Percentiles rank a stretch among this genome's conserved stretches.
Evolutionary conservation across 2,888 invertebrate genomes (phyloP).

Genomic region (Synergus itoensis): DNA sequence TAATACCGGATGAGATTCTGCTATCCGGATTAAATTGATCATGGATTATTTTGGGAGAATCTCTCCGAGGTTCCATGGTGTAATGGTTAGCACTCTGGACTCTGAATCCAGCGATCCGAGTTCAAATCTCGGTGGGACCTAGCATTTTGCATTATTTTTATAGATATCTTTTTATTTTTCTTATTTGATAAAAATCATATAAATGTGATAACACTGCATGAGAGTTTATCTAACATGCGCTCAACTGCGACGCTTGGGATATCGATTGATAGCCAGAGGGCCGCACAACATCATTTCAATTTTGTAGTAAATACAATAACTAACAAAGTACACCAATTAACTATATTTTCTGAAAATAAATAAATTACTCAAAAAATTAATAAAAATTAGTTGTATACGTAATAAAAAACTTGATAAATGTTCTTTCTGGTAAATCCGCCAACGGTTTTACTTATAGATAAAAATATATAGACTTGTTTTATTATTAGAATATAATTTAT

Average conservation of each 20-base stretch:
- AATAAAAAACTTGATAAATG: no score
- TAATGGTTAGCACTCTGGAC: constrained; percentile 90
- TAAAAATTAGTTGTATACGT: no score
- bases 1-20: not conserved
- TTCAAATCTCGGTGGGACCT: constrained; percentile 89
- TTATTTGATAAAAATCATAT: not conserved
- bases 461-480: no score
- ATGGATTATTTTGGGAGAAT: not conserved
- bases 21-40: not conserved
- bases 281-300: not conserved
- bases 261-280: not conserved
- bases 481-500: no score
- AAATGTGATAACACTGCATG: not conserved
- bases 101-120: constrained; percentile 90
- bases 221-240: not conserved
- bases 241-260: not conserved
- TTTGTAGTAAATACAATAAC: not conserved
- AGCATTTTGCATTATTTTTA: not conserved
- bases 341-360: not conserved
- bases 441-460: no score
- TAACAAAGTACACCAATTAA: not conserved
- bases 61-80: constrained; percentile 80
- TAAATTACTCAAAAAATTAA: no score
- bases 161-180: not conserved
- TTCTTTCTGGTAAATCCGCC: no score